Base-by-base conservation (phyloP, 2,113 vertebrate genomes). In the Podocnemis expansa region DNA sequence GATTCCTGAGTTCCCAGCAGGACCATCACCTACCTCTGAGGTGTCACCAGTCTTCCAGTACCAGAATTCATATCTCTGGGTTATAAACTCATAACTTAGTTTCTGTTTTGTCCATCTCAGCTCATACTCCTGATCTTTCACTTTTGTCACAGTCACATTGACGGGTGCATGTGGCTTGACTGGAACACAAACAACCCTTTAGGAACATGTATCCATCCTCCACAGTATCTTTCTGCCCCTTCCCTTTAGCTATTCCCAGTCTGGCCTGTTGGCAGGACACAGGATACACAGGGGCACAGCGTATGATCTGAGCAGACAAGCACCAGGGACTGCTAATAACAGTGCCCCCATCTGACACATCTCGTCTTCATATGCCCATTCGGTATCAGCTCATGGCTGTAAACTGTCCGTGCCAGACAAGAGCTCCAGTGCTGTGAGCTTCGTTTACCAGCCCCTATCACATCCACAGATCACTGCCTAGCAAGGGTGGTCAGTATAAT, bases 101-200 rank as follows among this genome's bases (percentile, higher is more conserved):
- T 13, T 3, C 78, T 95, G 73, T 25, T 93, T 91, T n/a, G 10
- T 41, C 98, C 98, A 98, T 2, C 4, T 79, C 85, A 98, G 76
- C 45, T 87, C 85, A 51, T 98, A 98, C 38, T 93, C 91, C 19
- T 93, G n/a, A 83, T 80, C 89, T 13, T 94, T 86, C 5, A 6
- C 45, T 29, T 8, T 41, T 2, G 76, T 88, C 41, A 96, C 93
- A 14, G 96, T 96, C 80, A 98, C 85, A 0, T 91, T 97, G 84
- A 96, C 52, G 5, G 98, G 98, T 0, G 90, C 92, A 2, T 58
- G 38, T 80, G 97, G 93, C 97, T 98, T 97, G 89, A 98, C 98
- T 98, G 92, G 43, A 92, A 96, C 67, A 92, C 60, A 97, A 0
- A 5, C 51, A 14, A n/a, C n/a, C n/a, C 16, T 43, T 93, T 76